These are phyloP conservation scores for Drosophila busckii DNA, from an alignment of 1,140 invertebrate genomes.

Conservation along the genomic window DNA sequence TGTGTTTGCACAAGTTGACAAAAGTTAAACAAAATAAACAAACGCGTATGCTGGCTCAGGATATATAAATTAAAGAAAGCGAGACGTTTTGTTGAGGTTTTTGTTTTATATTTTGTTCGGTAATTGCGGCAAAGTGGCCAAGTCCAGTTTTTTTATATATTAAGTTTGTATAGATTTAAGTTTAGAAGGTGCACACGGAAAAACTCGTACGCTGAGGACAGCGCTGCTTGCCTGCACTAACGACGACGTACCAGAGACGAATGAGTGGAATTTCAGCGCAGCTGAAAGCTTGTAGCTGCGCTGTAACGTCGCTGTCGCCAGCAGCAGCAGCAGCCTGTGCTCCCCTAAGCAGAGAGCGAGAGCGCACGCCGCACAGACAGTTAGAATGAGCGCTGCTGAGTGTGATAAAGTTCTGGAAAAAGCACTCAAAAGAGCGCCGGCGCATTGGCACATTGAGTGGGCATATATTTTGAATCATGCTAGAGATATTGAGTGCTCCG, in stretches of 20 bases:
- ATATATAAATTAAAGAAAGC: conserved; percentile 8
- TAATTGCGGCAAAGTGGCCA: conserved; percentile 20
- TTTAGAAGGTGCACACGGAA: conserved; percentile 65
- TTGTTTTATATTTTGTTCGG: conserved; percentile 26
- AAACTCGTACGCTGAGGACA: conserved; percentile 45
- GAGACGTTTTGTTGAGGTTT: not conserved
- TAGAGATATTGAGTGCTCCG: conserved; percentile 14
- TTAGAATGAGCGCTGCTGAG: conserved; percentile 10
- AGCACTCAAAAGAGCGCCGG: conserved; percentile 18
- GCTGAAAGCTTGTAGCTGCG: conserved; percentile 43
- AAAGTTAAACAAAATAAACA: conserved; percentile 24
- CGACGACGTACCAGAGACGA: conserved; percentile 67
- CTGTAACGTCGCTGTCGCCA: conserved; percentile 5
- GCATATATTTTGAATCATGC: not conserved
- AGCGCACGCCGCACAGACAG: not conserved
- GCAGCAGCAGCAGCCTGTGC: not conserved
- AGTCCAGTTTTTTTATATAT: conserved; percentile 21
- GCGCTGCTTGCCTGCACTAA: conserved; percentile 55
- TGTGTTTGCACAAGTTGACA: conserved; percentile 32
- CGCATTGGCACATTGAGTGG: conserved; percentile 25
- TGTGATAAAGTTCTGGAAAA: conserved; percentile 5
- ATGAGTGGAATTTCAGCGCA: conserved; percentile 63
- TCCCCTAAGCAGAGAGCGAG: conserved; percentile 14
- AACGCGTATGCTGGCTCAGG: conserved; percentile 9
- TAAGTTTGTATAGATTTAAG: conserved; percentile 22